Evolutionary conservation across 2,888 invertebrate genomes (phyloP).

Genomic region (Cephus rjabovi): DNA sequence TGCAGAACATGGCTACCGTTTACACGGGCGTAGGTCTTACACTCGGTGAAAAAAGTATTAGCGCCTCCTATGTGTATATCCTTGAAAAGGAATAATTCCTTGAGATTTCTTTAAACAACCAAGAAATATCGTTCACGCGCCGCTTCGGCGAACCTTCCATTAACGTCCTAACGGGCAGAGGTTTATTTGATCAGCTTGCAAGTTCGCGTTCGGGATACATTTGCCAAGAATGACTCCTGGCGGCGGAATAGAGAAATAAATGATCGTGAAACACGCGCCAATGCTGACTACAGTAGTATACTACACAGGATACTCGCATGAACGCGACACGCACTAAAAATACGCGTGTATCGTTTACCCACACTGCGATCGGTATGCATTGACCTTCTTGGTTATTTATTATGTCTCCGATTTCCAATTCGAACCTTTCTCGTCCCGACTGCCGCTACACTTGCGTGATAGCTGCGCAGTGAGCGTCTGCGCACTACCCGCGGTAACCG

Average conservation of each 20-base stretch:
- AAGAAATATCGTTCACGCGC: background rate
- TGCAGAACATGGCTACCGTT: slow-evolving; percentile 31
- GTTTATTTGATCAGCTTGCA: background rate
- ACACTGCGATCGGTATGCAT: background rate
- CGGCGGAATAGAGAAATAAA: slow-evolving; percentile 3
- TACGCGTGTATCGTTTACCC: background rate
- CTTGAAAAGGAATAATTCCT: background rate
- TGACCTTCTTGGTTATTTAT: slow-evolving; percentile 2
- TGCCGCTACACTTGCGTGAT: background rate
- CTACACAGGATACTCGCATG: background rate
- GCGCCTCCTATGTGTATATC: background rate
- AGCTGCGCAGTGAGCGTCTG: background rate
- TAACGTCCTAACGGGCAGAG: background rate
- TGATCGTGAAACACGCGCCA: slow-evolving; percentile 6
- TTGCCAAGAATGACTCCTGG: background rate
- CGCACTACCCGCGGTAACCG: background rate
- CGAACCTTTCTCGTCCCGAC: background rate
- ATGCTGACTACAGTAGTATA: background rate
- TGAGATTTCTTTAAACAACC: background rate
- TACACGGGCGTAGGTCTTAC: slow-evolving; percentile 12
- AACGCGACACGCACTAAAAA: too few species aligned
- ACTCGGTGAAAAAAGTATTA: background rate
- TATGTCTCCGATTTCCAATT: background rate
- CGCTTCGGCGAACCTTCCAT: background rate
- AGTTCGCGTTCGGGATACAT: background rate